These are phyloP conservation scores for Halcyon chelicuti DNA, from an alignment of 2,797 vertebrate species.

Conservation along the genomic window DNA sequence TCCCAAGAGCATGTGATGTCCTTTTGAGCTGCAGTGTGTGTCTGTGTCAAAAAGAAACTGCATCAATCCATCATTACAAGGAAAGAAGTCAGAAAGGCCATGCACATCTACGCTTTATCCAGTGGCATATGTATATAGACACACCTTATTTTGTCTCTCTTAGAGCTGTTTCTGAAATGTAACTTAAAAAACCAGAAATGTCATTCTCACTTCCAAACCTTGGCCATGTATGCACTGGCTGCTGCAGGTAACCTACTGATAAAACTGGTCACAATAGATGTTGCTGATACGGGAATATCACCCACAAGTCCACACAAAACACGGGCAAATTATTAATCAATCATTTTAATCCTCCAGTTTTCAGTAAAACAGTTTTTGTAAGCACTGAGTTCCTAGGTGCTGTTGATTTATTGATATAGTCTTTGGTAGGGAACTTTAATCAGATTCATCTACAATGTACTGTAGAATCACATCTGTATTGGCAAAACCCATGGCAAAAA, in stretches of 20 bases:
- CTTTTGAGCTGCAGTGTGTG: neutral
- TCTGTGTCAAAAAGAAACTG: neutral
- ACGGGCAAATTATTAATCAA: slow-evolving; percentile 1
- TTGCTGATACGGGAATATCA: slow-evolving; percentile 49
- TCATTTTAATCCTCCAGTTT: slow-evolving; percentile 57
- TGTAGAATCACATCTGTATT: neutral
- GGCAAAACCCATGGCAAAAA: neutral
- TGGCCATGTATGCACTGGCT: neutral
- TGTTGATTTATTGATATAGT: slow-evolving; percentile 23
- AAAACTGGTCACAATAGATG: slow-evolving; percentile 10
- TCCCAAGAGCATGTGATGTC: neutral
- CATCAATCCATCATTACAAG: neutral
- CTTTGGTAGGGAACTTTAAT: slow-evolving; percentile 4
- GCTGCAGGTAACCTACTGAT: slow-evolving; percentile 37
- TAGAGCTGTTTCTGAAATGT: slow-evolving; percentile 35
- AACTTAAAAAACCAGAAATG: slow-evolving; percentile 43
- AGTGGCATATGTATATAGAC: neutral
- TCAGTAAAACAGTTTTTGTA: slow-evolving; percentile 5
- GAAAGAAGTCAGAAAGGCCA: neutral
- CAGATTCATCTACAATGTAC: neutral
- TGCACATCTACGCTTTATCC: neutral
- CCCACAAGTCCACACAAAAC: slow-evolving; percentile 39
- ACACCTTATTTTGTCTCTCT: slow-evolving; percentile 31
- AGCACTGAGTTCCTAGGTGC: slow-evolving; percentile 20
- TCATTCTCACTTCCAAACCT: slow-evolving; percentile 4